These are phyloP conservation scores for Panzeria rudis DNA, from an alignment of 2,888 invertebrate genomes.

Conservation along the genomic window DNA sequence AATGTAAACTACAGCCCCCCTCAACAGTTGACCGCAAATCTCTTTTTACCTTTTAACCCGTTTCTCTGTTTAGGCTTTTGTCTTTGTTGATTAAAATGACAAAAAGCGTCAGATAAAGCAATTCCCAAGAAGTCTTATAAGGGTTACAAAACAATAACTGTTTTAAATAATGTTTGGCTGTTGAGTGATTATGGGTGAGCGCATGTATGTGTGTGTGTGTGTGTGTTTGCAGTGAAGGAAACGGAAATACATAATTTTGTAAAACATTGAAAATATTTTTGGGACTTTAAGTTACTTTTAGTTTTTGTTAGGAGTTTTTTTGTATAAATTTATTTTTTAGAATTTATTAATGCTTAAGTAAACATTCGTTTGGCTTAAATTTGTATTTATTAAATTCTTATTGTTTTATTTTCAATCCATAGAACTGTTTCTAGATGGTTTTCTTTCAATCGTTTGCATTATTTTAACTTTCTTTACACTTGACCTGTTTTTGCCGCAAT, in stretches of 20 bases:
- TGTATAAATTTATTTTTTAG: background rate
- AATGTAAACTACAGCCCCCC: constrained; percentile 7
- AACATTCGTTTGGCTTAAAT: background rate
- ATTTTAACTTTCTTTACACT: constrained; percentile 28
- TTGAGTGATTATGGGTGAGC: background rate
- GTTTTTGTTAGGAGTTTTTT: background rate
- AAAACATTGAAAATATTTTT: constrained; percentile 10
- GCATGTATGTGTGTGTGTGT: background rate
- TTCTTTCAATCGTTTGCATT: background rate
- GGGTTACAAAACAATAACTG: constrained; percentile 23
- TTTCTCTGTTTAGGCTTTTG: background rate
- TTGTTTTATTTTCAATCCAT: constrained; percentile 41
- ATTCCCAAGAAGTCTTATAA: constrained; percentile 41
- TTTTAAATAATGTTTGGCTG: constrained; percentile 21
- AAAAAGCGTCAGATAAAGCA: constrained; percentile 35
- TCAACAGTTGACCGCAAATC: constrained; percentile 44
- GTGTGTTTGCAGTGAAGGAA: background rate
- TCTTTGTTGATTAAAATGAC: constrained; percentile 44
- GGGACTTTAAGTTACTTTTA: background rate
- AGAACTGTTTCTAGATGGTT: background rate
- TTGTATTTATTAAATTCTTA: constrained; percentile 31
- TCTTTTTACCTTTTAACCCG: constrained; percentile 21
- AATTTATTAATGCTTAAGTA: constrained; percentile 7
- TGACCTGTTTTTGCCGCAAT: constrained; percentile 51
- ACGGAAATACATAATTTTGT: constrained; percentile 12